Conservation (phyloP, 2,797 vertebrate genomes). For the Micropoecilia bifurca region DNA sequence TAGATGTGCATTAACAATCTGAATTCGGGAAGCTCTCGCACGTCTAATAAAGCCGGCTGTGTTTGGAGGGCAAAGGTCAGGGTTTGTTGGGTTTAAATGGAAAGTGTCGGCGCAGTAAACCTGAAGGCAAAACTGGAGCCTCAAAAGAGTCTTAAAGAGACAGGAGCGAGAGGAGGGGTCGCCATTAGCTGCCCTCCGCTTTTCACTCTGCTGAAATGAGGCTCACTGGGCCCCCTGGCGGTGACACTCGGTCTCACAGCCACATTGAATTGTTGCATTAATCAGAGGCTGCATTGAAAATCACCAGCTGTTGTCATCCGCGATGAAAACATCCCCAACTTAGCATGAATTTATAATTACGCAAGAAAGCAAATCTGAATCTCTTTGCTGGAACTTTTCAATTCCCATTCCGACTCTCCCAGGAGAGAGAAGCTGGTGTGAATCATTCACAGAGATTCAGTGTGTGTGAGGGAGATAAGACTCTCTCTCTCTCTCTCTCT, state of each 20-base stretch:
- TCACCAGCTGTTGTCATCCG: slow-evolving; percentile 74
- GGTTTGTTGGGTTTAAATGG: slow-evolving; percentile 26
- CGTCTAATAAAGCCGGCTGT: slow-evolving; percentile 1
- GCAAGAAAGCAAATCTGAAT: slow-evolving; percentile 67
- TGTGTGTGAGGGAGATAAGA: slow-evolving; percentile 25
- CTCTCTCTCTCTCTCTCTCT: neutral
- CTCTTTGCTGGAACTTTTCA: slow-evolving; percentile 72
- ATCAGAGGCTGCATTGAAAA: slow-evolving; percentile 63
- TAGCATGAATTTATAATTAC: slow-evolving; percentile 74
- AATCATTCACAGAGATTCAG: slow-evolving; percentile 72
- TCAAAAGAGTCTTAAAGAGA: slow-evolving; percentile 1
- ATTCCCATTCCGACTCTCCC: slow-evolving; percentile 62
- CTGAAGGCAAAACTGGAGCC: slow-evolving; percentile 2
- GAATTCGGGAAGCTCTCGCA: slow-evolving; percentile 49
- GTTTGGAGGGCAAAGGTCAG: slow-evolving; percentile 46
- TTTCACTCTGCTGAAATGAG: slow-evolving; percentile 7
- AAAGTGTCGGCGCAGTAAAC: slow-evolving; percentile 7
- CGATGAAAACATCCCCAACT: slow-evolving; percentile 74
- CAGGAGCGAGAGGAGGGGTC: slow-evolving; percentile 26
- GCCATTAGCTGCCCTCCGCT: slow-evolving; percentile 18
- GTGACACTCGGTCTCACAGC: slow-evolving; percentile 44
- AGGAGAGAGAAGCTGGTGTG: slow-evolving; percentile 62
- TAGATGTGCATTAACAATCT: slow-evolving; percentile 53
- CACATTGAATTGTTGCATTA: slow-evolving; percentile 56
- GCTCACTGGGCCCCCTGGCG: slow-evolving; percentile 74